These are phyloP conservation scores for Heliconius ismenius DNA, from an alignment of 2,888 invertebrate species.

Conservation along the genomic window DNA sequence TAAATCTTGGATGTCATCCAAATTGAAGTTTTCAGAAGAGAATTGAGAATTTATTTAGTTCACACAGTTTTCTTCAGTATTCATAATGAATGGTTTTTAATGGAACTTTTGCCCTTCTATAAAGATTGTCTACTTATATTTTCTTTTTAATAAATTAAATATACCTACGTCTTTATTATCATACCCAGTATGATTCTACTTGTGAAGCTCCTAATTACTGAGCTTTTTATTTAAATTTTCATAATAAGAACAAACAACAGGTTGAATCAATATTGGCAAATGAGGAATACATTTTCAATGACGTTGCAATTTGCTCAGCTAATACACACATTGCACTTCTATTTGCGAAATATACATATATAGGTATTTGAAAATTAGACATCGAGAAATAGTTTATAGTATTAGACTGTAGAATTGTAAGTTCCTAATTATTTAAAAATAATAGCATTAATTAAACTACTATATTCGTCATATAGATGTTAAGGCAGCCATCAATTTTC, in stretches of 20 bases:
- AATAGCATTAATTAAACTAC: not conserved
- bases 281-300: slow-evolving; percentile 33
- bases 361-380: too few species aligned
- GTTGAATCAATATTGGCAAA: slow-evolving; percentile 15
- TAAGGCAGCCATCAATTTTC: slow-evolving; percentile 26
- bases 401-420: not conserved
- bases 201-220: not conserved
- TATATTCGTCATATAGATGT: slow-evolving; percentile 2
- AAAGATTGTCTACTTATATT: not conserved
- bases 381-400: not conserved
- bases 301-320: slow-evolving; percentile 28
- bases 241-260: slow-evolving; percentile 14
- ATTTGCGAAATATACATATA: not conserved
- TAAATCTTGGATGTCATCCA: slow-evolving; percentile 34
- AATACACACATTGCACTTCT: slow-evolving; percentile 14
- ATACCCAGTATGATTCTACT: not conserved
- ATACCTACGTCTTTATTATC: not conserved
- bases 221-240: slow-evolving; percentile 4
- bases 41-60: slow-evolving; percentile 5
- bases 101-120: not conserved
- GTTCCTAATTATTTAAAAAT: not conserved
- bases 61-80: not conserved
- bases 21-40: slow-evolving; percentile 24
- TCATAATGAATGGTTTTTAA: not conserved
- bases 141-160: not conserved